A percentile compares a stretch with the other conserved stretches of the same genome.
Conservation (phyloP, 2,113 vertebrate species). For the Chelonoidis abingdonii region DNA sequence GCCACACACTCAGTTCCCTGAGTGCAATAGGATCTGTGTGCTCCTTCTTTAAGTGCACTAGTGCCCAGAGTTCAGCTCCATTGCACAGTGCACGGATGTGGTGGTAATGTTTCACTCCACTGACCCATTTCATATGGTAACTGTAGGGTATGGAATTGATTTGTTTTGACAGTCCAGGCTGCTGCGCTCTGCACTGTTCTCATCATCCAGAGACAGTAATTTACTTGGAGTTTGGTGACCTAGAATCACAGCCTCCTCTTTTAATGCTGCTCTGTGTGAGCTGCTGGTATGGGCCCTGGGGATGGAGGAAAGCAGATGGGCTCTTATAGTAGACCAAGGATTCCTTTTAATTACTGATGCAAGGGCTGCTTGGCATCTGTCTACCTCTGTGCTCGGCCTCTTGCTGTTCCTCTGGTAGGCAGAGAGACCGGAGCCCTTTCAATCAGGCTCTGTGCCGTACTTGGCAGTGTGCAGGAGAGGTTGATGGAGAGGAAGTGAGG, state of each 20-base stretch:
- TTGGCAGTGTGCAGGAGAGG: background rate
- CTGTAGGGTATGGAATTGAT: background rate
- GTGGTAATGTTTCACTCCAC: rapidly evolving
- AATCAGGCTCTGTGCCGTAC: background rate
- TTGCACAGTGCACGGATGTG: rapidly evolving
- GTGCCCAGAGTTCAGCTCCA: background rate
- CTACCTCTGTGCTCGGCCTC: rapidly evolving
- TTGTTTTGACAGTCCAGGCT: background rate
- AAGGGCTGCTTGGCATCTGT: rapidly evolving
- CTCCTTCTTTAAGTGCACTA: background rate
- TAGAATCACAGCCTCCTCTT: background rate
- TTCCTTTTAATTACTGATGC: background rate
- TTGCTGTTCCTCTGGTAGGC: rapidly evolving
- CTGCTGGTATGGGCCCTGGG: background rate
- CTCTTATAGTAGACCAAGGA: background rate
- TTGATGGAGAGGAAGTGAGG: background rate
- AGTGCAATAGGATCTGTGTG: too few species aligned
- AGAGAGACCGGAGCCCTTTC: background rate
- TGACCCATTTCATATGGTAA: rapidly evolving
- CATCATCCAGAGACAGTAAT: background rate
- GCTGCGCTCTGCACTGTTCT: background rate
- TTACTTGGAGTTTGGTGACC: background rate
- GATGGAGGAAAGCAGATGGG: background rate
- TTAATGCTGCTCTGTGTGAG: rapidly evolving
- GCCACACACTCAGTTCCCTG: background rate